Conservation (phyloP, 2,888 invertebrate genomes). For the Netelia inedita region DNA sequence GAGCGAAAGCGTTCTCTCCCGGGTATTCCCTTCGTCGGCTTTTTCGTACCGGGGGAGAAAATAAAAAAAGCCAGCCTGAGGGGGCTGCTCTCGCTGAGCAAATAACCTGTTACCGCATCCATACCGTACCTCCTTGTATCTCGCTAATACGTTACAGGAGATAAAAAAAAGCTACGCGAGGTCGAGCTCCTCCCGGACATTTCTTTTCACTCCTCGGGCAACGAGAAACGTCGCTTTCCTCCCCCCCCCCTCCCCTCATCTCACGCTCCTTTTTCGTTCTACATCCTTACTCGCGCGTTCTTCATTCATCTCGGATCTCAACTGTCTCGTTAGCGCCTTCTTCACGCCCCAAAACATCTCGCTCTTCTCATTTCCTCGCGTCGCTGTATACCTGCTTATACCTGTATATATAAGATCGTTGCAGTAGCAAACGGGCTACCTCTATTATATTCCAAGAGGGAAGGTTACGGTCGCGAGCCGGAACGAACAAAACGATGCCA, state of each 20-base stretch:
- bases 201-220: conserved; percentile 7
- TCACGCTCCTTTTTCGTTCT: conserved; percentile 13
- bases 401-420: background rate
- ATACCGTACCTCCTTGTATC: background rate
- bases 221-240: background rate
- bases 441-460: background rate
- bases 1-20: background rate
- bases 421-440: background rate
- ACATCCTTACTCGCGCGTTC: background rate
- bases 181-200: background rate
- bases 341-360: conserved; percentile 31
- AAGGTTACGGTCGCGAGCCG: background rate
- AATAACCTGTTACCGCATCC: conserved; percentile 41
- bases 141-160: background rate
- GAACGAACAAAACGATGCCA: background rate
- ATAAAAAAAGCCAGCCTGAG: background rate
- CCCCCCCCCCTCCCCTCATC: too few species aligned
- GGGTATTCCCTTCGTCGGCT: background rate
- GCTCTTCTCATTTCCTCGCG: conserved; percentile 26
- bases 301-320: conserved; percentile 50
- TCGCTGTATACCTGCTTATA: background rate
- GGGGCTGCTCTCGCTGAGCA: conserved; percentile 11
- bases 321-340: conserved; percentile 62
- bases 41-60: background rate
- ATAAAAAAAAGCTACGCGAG: conserved; percentile 9